A percentile compares a stretch with the other conserved stretches of the same genome.
These are phyloP conservation scores for Palythoa grandis DNA, from an alignment of 92 coral and sea anemone species.

Conservation along the genomic window DNA sequence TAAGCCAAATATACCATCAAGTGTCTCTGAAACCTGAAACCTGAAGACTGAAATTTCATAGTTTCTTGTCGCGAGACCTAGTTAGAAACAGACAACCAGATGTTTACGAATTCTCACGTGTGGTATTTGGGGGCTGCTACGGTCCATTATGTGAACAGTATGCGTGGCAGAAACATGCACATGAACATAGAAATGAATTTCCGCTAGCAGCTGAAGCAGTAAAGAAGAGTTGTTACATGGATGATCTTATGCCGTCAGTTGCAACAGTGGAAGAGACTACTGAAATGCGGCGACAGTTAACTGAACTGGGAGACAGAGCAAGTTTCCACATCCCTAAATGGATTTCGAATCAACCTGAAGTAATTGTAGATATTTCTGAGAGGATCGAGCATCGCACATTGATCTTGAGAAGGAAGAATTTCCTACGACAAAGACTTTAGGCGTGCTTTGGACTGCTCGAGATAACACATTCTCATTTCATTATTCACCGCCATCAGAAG, in stretches of 20 bases:
- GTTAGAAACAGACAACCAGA: neutral
- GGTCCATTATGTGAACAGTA: conserved; percentile 66
- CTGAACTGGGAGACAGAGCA: too few species aligned
- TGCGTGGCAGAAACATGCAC: conserved; percentile 56
- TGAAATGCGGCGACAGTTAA: neutral
- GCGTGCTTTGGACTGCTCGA: neutral
- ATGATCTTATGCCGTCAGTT: too few species aligned
- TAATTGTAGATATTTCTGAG: too few species aligned
- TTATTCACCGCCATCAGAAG: too few species aligned
- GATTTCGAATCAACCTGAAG: too few species aligned
- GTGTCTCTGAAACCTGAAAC: neutral
- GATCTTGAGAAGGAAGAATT: neutral
- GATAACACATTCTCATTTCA: conserved; percentile 34
- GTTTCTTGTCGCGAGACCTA: conserved; percentile 57
- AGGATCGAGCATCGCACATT: too few species aligned
- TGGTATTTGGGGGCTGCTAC: conserved; percentile 73
- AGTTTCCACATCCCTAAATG: too few species aligned
- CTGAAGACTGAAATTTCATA: conserved; percentile 27
- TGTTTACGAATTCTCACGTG: too few species aligned
- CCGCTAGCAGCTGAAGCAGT: conserved; percentile 45
- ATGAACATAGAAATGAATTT: conserved; percentile 2
- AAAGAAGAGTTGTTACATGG: too few species aligned
- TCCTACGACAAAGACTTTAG: neutral
- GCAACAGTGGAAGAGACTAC: neutral
- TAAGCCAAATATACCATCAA: neutral